Conservation (phyloP, 2,797 vertebrate species). For the Botia kubotai region DNA sequence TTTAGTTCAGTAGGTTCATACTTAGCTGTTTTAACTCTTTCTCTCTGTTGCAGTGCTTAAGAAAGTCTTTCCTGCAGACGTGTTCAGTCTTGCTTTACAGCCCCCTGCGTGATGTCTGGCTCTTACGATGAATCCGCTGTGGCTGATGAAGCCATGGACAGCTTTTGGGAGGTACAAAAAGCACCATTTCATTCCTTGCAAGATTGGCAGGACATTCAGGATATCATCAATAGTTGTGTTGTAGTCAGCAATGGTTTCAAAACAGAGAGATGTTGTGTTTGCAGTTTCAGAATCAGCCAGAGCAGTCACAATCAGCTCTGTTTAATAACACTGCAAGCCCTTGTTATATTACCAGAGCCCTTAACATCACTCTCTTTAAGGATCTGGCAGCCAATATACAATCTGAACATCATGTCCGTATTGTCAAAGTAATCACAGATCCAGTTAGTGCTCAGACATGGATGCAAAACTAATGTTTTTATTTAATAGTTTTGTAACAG, state of each 20-base stretch:
- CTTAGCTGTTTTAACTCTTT: constrained; percentile 41
- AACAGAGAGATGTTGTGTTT: constrained; percentile 57
- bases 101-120: constrained; percentile 87
- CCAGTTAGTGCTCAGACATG: too few species aligned
- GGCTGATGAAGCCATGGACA: constrained; percentile 92
- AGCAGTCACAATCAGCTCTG: constrained; percentile 49
- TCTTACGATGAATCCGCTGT: constrained; percentile 91
- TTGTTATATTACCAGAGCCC: constrained; percentile 31
- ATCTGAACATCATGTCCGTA: background rate
- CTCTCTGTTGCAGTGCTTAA: constrained; percentile 79
- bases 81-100: constrained; percentile 72
- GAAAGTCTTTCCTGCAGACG: constrained; percentile 76
- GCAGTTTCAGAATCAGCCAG: constrained; percentile 51
- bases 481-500: too few species aligned
- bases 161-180: constrained; percentile 96
- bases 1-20: constrained; percentile 24
- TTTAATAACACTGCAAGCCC: constrained; percentile 33
- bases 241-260: constrained; percentile 43
- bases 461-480: too few species aligned
- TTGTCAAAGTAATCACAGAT: too few species aligned
- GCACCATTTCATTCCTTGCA: constrained; percentile 35
- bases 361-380: constrained; percentile 39
- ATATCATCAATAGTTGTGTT: constrained; percentile 29
- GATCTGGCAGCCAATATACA: constrained; percentile 20
- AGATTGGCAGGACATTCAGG: constrained; percentile 32